Base-by-base conservation (phyloP, 2,888 invertebrate species). In the Rosalia funebris region DNA sequence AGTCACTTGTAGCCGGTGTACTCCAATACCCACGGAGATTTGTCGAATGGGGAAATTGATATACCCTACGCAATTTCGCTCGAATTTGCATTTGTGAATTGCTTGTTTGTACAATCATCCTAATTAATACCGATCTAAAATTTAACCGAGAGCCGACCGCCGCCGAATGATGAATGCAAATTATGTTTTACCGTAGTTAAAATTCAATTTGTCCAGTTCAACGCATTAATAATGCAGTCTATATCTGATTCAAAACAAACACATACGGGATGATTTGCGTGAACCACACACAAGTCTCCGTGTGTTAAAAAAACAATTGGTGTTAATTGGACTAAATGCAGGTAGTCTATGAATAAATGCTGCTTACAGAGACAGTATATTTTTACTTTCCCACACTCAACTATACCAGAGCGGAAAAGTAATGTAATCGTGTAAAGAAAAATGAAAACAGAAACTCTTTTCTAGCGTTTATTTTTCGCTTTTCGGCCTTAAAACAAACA, bases 1-100 rank as follows among this genome's bases (percentile, higher is more conserved):
- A 60, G 66, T 58, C 66, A 63, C 67, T 68, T 66, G 70, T 69
- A 64, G 48, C 60, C 57, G 57, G 53, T 63, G 64, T 65, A 62
- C 54, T n/a, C 45, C 55, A 45, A 63, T 68, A 70, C 66, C 68
- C 70, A 71, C 68, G 63, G 65, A 62, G 70, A 71, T 71, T 70
- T 68, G 62, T 59, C 31, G 47, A 46, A 63, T 44, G 53, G 57
- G 62, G 55, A 63, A 66, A 61, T 48, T 57, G 63, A 57, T 60
- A 57, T 50, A 42, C 53, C 58, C 58, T 39, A 58, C 58, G 58
- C 58, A 58, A 58, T 58, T 52, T 46, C 58, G 52, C 19, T 20
- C 52, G 16, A 58, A 58, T 58, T 58, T 58, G 58, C 58, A 58
- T 58, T 58, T 58, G 52, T 50, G 58, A 58, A 58, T 58, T 52